Conservation (phyloP, 2,888 invertebrate species). For the Leptinotarsa juncta region DNA sequence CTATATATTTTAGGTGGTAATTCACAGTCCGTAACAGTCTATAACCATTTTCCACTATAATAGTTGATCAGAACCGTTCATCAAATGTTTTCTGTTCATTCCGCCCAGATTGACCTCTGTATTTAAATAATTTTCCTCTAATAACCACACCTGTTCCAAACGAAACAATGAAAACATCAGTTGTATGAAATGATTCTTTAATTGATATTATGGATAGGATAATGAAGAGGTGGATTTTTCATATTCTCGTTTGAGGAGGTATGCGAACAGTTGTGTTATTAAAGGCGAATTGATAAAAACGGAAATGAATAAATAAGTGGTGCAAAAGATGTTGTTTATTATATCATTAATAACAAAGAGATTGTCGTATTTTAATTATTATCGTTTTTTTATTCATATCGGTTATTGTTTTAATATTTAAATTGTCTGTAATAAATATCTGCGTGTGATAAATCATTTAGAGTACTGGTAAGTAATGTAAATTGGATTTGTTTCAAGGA, state of each 20-base stretch:
- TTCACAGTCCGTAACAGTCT: neutral
- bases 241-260: slow-evolving; percentile 23
- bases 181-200: slow-evolving; percentile 38
- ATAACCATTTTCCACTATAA: neutral
- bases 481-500: slow-evolving; percentile 12
- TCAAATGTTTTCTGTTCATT: slow-evolving; percentile 1
- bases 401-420: slow-evolving; percentile 29
- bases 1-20: no score
- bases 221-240: slow-evolving; percentile 36
- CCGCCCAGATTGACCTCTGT: neutral
- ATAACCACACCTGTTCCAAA: slow-evolving; percentile 36
- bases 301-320: slow-evolving; percentile 35
- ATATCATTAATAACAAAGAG: slow-evolving; percentile 29
- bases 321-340: slow-evolving; percentile 31
- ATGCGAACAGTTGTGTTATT: slow-evolving; percentile 25
- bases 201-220: slow-evolving; percentile 37
- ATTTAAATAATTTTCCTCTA: neutral
- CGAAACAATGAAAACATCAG: slow-evolving; percentile 36
- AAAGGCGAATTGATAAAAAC: slow-evolving; percentile 27
- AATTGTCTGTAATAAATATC: slow-evolving; percentile 24
- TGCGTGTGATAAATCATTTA: slow-evolving; percentile 24
- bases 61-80: neutral
- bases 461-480: neutral
- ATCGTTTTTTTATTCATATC: slow-evolving; percentile 25
- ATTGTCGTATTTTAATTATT: slow-evolving; percentile 28